Conservation (phyloP, 2,888 invertebrate genomes). For the Lasioglossum malachurum region DNA sequence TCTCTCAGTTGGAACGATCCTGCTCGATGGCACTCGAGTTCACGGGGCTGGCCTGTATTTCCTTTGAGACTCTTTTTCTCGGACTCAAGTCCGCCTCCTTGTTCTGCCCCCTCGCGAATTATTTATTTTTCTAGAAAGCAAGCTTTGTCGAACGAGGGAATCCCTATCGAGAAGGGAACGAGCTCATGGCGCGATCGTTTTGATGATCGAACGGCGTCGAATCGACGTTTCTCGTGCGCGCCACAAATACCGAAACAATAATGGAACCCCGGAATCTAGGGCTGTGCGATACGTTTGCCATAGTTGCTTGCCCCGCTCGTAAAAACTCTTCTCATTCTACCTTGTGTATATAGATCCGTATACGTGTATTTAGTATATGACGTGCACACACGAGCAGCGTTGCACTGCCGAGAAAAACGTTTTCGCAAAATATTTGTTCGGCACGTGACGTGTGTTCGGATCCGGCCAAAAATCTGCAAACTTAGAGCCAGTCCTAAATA, state of each 20-base stretch:
- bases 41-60: constrained; percentile 1
- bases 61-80: constrained; percentile 6
- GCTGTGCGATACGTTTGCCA: constrained; percentile 30
- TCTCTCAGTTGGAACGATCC: not conserved
- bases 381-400: not conserved
- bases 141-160: not conserved
- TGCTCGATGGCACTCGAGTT: not conserved
- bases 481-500: constrained; percentile 22
- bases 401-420: not conserved
- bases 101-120: not conserved
- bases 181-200: constrained; percentile 3
- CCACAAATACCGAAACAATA: constrained; percentile 44
- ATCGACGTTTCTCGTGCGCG: constrained; percentile 26
- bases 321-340: constrained; percentile 15
- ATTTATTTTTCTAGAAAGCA: not conserved
- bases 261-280: constrained; percentile 4
- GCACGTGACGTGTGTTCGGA: constrained; percentile 28
- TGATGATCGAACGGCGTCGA: constrained; percentile 20
- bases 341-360: not conserved
- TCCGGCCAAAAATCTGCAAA: constrained; percentile 28
- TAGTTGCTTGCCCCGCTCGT: constrained; percentile 31
- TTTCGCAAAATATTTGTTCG: constrained; percentile 21
- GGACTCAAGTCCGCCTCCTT: not conserved
- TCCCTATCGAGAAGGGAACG: not conserved
- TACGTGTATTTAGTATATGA: not conserved